Conservation (phyloP, 1,140 invertebrate species). For the Nasonia vitripennis region DNA sequence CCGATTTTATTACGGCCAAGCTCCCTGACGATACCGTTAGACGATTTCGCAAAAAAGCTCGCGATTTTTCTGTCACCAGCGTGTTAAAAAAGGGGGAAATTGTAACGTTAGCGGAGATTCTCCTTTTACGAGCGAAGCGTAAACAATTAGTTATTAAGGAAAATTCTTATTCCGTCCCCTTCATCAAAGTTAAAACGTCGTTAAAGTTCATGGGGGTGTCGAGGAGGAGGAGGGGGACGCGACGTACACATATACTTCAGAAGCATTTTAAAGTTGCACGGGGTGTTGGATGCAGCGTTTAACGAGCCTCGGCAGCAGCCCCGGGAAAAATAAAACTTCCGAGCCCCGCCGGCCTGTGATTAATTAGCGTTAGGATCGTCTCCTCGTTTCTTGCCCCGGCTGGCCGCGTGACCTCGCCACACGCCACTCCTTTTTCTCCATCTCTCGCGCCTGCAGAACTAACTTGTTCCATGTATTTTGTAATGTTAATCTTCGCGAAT, state of each 20-base stretch:
- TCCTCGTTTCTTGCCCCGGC: neutral
- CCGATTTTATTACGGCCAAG: neutral
- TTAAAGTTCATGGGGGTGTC: slow-evolving; percentile 38
- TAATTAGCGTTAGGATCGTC: slow-evolving; percentile 42
- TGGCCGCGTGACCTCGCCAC: no score
- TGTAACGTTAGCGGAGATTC: neutral
- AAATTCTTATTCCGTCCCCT: slow-evolving; percentile 29
- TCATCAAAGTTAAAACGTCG: slow-evolving; percentile 47
- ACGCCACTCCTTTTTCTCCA: neutral
- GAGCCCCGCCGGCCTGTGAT: slow-evolving; percentile 6
- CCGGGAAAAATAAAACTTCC: slow-evolving; percentile 23
- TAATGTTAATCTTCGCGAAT: slow-evolving; percentile 41
- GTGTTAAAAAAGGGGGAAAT: neutral
- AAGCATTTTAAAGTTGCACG: slow-evolving; percentile 43
- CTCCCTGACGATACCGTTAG: neutral
- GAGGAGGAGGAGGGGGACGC: neutral
- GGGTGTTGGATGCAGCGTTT: slow-evolving; percentile 30
- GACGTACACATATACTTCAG: slow-evolving; percentile 13
- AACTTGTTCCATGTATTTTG: slow-evolving; percentile 35
- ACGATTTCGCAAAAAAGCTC: neutral
- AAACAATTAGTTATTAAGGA: slow-evolving; percentile 46
- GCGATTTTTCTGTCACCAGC: neutral
- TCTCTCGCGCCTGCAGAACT: neutral
- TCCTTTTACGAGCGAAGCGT: slow-evolving; percentile 27
- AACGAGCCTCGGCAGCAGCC: slow-evolving; percentile 38